Conservation (phyloP, 2,113 vertebrate genomes). For the Hippopotamus amphibius region DNA sequence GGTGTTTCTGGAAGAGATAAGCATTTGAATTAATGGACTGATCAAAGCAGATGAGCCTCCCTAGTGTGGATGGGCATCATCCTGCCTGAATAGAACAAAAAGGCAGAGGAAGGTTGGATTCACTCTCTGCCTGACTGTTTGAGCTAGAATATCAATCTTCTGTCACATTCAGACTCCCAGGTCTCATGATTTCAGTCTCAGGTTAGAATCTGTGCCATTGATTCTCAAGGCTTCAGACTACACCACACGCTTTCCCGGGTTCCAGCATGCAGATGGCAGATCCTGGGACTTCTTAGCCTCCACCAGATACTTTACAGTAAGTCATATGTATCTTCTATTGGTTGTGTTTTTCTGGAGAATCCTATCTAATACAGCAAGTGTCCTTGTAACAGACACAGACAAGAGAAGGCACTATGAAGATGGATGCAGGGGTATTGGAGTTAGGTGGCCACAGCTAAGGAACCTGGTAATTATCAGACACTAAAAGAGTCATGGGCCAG, state of each 20-base stretch:
- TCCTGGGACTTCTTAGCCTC: not conserved
- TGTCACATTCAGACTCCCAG: not conserved
- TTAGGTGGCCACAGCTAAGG: not conserved
- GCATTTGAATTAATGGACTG: not conserved
- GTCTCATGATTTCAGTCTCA: not conserved
- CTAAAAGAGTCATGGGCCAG: too few species aligned
- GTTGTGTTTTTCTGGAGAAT: not conserved
- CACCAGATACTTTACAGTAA: not conserved
- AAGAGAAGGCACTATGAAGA: not conserved
- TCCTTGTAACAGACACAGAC: not conserved
- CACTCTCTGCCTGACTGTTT: not conserved
- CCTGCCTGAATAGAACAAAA: not conserved
- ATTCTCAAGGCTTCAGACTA: not conserved
- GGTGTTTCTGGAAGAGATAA: not conserved
- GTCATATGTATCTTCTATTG: not conserved
- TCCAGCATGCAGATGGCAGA: not conserved
- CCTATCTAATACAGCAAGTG: not conserved
- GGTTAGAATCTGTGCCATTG: not conserved
- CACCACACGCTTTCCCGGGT: not conserved
- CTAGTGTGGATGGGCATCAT: not conserved
- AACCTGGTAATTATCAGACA: not conserved
- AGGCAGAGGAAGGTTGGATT: not conserved
- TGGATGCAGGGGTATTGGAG: not conserved
- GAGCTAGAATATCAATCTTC: not conserved
- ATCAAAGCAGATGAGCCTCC: not conserved